phyloP scores from a whole-genome alignment of 2,888 invertebrate genomes.

The Lithophane ornitopus region DNA sequence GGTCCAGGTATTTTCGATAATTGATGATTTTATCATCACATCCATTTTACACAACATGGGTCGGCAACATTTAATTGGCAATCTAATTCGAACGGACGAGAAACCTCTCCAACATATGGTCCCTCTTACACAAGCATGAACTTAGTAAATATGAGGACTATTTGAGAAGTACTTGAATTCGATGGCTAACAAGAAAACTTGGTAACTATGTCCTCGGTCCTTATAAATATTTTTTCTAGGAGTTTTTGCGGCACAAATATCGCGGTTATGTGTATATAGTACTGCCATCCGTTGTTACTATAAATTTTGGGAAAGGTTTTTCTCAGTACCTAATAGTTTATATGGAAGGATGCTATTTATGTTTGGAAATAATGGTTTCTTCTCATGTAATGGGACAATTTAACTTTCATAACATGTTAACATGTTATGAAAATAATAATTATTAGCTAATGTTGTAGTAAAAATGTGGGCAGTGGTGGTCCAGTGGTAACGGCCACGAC shows the following conservation, averaged over 20 bases:
- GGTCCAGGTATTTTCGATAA: too few species aligned
- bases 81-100: background rate
- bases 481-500: too few species aligned
- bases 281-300: background rate
- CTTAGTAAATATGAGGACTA: conserved; percentile 35
- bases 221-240: conserved; percentile 20
- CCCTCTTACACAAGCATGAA: conserved; percentile 18
- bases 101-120: background rate
- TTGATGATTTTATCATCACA: background rate
- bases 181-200: conserved; percentile 48
- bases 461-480: too few species aligned
- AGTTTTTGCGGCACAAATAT: conserved; percentile 17
- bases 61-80: conserved; percentile 33
- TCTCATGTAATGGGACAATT: background rate
- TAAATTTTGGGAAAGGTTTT: conserved; percentile 1
- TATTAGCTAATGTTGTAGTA: too few species aligned
- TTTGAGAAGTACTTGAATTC: conserved; percentile 39
- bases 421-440: too few species aligned
- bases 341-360: too few species aligned
- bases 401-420: too few species aligned
- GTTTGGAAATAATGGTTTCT: background rate
- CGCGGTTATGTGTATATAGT: background rate
- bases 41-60: background rate
- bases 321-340: background rate
- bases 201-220: conserved; percentile 8